Percentiles rank a stretch among this genome's conserved stretches.
Conservation (phyloP, 2,888 invertebrate species). For the Dryocosmus kuriphilus region DNA sequence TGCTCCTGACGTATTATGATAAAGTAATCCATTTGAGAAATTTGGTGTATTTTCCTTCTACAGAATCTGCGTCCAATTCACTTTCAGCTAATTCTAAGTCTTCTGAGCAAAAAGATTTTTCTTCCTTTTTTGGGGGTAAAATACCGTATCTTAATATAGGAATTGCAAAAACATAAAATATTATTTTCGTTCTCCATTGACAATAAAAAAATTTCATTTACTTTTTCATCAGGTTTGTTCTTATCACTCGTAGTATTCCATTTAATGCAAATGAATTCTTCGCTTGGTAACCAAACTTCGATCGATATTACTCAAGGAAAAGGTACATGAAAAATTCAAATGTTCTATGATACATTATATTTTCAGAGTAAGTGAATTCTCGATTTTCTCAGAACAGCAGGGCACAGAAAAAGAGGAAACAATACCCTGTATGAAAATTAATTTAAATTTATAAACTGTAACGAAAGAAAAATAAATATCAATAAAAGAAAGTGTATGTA, state of each 20-base stretch:
- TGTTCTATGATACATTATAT: background rate
- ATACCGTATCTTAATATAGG: background rate
- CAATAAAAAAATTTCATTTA: background rate
- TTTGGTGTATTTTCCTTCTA: background rate
- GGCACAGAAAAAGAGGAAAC: constrained; percentile 1
- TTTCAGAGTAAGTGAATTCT: background rate
- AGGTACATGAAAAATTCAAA: background rate
- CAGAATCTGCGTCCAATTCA: background rate
- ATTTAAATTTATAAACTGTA: background rate
- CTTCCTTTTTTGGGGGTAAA: background rate
- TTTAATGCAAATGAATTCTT: background rate
- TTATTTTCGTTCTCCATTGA: background rate
- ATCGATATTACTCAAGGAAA: background rate
- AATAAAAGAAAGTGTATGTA: background rate
- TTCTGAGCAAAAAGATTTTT: background rate
- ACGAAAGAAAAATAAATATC: background rate
- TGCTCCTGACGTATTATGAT: background rate
- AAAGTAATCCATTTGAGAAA: background rate
- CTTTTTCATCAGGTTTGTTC: background rate
- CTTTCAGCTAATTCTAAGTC: background rate
- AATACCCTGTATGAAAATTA: background rate
- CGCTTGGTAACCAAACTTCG: background rate
- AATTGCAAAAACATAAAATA: background rate
- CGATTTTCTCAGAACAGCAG: background rate
- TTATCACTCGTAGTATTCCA: constrained; percentile 1